Evolutionary conservation across 2,113 vertebrate species (phyloP).

Genomic region (Perca flavescens): DNA sequence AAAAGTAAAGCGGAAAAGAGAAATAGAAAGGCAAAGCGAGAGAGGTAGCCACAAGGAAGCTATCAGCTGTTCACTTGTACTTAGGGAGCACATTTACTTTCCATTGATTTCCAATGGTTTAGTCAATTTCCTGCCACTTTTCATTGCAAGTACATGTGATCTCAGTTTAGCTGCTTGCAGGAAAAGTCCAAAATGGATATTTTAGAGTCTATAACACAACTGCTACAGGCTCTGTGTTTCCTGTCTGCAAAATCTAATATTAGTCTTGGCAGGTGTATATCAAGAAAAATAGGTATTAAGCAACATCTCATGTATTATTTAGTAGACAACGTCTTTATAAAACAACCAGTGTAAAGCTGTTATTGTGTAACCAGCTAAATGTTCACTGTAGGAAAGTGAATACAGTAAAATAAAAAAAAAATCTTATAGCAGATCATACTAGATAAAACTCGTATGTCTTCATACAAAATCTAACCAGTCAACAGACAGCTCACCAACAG

Average conservation of each 20-base stretch:
- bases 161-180: constrained; percentile 94
- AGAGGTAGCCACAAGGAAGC: constrained; percentile 88
- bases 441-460: constrained; percentile 50
- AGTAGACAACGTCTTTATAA: background rate
- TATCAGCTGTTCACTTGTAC: constrained; percentile 99
- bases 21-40: constrained; percentile 41
- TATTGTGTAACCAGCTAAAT: constrained; percentile 5
- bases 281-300: constrained; percentile 20
- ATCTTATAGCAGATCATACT: constrained; percentile 35
- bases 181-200: constrained; percentile 80
- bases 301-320: constrained; percentile 30
- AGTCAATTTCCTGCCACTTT: constrained; percentile 99
- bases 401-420: constrained; percentile 18
- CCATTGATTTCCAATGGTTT: constrained; percentile 99
- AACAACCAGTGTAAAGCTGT: constrained; percentile 21
- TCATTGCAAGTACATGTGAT: constrained; percentile 96
- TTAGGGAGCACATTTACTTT: constrained; percentile 99
- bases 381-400: background rate
- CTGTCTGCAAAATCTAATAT: constrained; percentile 37
- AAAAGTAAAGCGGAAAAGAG: constrained; percentile 73
- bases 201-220: constrained; percentile 56
- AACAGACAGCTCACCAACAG: constrained; percentile 57
- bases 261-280: constrained; percentile 33
- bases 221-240: constrained; percentile 33
- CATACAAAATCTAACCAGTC: constrained; percentile 41